Base-by-base conservation (phyloP, 2,888 invertebrate species). In the Drosophila paucipuncta region DNA sequence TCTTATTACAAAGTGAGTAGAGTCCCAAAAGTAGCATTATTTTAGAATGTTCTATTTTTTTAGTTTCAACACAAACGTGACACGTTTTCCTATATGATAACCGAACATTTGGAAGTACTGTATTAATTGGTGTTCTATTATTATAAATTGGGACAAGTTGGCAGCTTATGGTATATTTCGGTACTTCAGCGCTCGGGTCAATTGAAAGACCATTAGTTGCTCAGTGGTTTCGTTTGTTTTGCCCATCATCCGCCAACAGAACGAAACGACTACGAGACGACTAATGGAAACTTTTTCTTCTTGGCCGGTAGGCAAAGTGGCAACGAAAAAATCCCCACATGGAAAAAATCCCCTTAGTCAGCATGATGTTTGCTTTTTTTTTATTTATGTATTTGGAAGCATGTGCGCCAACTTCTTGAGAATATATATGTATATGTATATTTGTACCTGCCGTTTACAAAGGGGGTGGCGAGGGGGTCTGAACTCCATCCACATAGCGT, bases 361-460 rank as follows among this genome's bases (percentile, higher is more conserved):
- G 83, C 88, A 83, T 85, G 79, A 85, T 75, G 72, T 83, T 88
- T 73, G 53, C 50, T 83, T 81, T 68, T 6, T 13, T 22, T 55
- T 83, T 78, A 68, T 37, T 68, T 25, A 18, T 39, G 16, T 57
- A 39, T n/a, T 68, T 50, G 70, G 28, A 58, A 43, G 72, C 82
- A 83, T 84, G 80, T 80, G 78, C 80, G 75, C 66, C 76, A 83
- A 77, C 54, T 85, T 87, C 77, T 85, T 76, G 43, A 54, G 70
- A 72, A 68, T 69, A 25, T 59, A 35, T 73, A 64, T 53, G 43
- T 70, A 61, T 65, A 59, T 63, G 69, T 70, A 68, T 25, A 18
- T 55, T 25, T 18, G 18, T 64, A 67, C 47, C 9, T 25, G 1
- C 25, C 16, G 16, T 16, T 16, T 25, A 25, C 22, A 47, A 47